phyloP scores from a whole-genome alignment of 2,113 vertebrate genomes.

The Lontra canadensis region DNA sequence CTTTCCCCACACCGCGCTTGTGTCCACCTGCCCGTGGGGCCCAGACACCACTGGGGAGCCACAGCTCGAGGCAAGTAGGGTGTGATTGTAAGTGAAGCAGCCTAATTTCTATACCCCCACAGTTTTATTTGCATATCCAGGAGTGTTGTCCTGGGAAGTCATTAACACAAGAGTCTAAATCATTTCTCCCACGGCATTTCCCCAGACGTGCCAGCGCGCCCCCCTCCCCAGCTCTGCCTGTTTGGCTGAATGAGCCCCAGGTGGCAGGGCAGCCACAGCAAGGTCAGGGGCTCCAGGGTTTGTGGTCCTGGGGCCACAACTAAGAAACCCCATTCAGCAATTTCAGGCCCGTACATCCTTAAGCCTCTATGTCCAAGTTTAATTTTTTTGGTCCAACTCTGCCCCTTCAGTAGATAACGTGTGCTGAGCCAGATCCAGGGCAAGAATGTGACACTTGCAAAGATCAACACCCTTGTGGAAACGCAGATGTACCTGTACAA shows the following conservation, averaged over 20 bases:
- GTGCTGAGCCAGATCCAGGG: not conserved
- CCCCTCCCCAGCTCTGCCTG: not conserved
- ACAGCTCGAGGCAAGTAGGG: not conserved
- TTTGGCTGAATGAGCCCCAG: not conserved
- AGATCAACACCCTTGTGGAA: not conserved
- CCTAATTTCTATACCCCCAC: constrained; percentile 12
- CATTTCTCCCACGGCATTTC: not conserved
- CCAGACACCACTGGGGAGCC: not conserved
- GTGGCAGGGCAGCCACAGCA: not conserved
- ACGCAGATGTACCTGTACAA: not conserved
- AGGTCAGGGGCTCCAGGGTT: not conserved
- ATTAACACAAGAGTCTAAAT: constrained; percentile 63
- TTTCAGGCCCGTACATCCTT: not conserved
- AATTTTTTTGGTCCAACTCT: not conserved
- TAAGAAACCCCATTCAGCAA: not conserved
- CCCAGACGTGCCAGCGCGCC: not conserved
- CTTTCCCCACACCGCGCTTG: rapidly evolving
- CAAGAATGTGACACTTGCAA: not conserved
- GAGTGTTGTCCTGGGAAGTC: constrained; percentile 24
- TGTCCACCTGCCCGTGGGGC: not conserved
- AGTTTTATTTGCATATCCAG: constrained; percentile 56
- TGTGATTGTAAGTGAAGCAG: not conserved
- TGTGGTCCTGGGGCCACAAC: not conserved
- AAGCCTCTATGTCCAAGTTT: not conserved
- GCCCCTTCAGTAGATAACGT: not conserved